A percentile compares a stretch with the other conserved stretches of the same genome.
Conservation (phyloP, 64 coral and sea anemone genomes). For the Montipora foliosa region DNA sequence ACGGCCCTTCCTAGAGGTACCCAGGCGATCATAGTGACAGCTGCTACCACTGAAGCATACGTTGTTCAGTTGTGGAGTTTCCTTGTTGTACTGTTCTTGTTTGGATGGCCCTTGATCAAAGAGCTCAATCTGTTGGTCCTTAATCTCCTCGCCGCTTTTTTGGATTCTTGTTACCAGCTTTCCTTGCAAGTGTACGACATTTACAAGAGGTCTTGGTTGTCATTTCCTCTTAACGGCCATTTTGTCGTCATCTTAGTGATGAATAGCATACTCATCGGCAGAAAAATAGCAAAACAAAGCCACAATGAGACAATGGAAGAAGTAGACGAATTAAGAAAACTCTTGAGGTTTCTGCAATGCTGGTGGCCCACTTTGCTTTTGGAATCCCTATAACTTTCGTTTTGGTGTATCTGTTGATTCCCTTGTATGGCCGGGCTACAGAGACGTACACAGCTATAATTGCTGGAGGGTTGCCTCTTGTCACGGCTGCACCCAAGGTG, state of each 20-base stretch:
- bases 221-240: conserved; percentile 66
- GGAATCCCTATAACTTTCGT: conserved; percentile 34
- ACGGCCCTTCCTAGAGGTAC: conserved; percentile 35
- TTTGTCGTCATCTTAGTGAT: conserved; percentile 31
- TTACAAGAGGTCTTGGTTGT: conserved; percentile 71
- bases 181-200: conserved; percentile 73
- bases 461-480: conserved; percentile 43
- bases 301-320: background rate
- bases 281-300: conserved; percentile 5
- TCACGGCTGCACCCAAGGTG: conserved; percentile 65
- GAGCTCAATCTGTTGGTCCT: conserved; percentile 72
- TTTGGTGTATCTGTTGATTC: conserved; percentile 63
- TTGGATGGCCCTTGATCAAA: conserved; percentile 67
- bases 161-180: conserved; percentile 65
- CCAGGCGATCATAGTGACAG: conserved; percentile 69
- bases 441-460: conserved; percentile 42
- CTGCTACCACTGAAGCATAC: conserved; percentile 29
- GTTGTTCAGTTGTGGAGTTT: conserved; percentile 70
- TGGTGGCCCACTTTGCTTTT: conserved; percentile 64
- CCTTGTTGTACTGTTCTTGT: conserved; percentile 36
- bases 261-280: conserved; percentile 66
- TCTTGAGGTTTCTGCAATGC: conserved; percentile 23
- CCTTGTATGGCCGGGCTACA: conserved; percentile 40
- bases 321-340: background rate
- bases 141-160: conserved; percentile 71